Evolutionary conservation across 2,113 vertebrate species (phyloP).

Genomic region (Tragelaphus buxtoni): DNA sequence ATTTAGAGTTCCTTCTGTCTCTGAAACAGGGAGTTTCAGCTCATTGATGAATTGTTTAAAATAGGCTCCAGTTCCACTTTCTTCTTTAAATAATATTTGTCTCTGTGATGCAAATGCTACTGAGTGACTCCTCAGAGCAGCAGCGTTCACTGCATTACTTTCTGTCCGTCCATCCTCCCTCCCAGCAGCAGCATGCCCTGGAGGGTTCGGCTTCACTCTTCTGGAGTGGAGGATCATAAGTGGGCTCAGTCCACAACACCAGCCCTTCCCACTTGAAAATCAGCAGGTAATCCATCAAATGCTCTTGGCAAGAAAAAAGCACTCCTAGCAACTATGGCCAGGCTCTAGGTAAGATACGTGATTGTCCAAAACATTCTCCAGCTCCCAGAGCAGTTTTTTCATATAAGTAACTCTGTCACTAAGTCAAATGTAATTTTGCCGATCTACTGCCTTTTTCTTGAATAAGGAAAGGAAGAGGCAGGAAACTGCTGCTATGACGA

Average conservation of each 20-base stretch:
- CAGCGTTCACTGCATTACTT: not conserved
- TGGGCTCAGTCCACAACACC: not conserved
- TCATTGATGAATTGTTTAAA: not conserved
- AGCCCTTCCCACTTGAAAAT: not conserved
- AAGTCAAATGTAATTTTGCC: not conserved
- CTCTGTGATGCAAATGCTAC: not conserved
- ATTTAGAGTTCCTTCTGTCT: conserved; percentile 18
- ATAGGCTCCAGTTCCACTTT: not conserved
- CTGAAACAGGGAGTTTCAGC: conserved; percentile 6
- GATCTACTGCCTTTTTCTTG: not conserved
- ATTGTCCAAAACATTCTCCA: not conserved
- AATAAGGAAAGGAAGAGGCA: not conserved
- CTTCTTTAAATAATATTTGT: not conserved
- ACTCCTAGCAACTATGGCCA: not conserved
- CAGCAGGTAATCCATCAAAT: not conserved
- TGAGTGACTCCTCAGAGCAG: not conserved
- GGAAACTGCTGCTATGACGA: not conserved
- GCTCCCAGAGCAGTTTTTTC: not conserved
- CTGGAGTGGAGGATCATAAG: not conserved
- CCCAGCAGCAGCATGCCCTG: not conserved
- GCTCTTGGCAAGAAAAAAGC: not conserved
- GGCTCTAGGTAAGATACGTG: not conserved
- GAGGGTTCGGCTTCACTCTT: not conserved
- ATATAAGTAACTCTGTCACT: not conserved
- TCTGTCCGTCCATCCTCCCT: not conserved